Conservation (phyloP, 2,797 vertebrate species). For the Centropyge bicolor region DNA sequence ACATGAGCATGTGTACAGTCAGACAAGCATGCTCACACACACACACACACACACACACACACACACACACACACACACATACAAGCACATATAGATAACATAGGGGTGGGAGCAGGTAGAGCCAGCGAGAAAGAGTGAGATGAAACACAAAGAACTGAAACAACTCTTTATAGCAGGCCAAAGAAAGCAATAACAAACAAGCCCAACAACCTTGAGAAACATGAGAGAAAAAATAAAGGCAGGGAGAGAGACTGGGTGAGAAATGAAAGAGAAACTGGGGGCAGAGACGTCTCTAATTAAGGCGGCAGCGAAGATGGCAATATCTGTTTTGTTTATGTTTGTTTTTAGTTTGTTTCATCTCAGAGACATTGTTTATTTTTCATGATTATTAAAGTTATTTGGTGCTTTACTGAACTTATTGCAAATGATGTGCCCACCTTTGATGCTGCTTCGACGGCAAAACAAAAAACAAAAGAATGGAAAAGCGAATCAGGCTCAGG, state of each 20-base stretch:
- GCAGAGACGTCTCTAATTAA: constrained; percentile 59
- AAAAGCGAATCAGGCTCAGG: not conserved
- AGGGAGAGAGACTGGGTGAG: not conserved
- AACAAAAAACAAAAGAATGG: constrained; percentile 13
- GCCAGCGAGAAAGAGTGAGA: constrained; percentile 1
- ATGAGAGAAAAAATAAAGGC: constrained; percentile 32
- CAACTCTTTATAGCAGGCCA: constrained; percentile 47
- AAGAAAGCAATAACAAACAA: constrained; percentile 51
- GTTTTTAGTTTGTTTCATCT: constrained; percentile 59
- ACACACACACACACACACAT: constrained; percentile 8
- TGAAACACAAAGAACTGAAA: constrained; percentile 37
- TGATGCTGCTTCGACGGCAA: constrained; percentile 35
- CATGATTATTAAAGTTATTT: constrained; percentile 38
- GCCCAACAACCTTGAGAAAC: constrained; percentile 55
- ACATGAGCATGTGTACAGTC: constrained; percentile 12
- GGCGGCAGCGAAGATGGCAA: constrained; percentile 9
- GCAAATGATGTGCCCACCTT: constrained; percentile 39
- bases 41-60: not conserved
- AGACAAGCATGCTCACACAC: not conserved
- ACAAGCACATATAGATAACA: constrained; percentile 13
- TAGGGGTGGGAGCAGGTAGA: not conserved
- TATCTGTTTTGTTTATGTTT: constrained; percentile 42
- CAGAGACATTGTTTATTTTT: constrained; percentile 33
- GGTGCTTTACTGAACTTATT: constrained; percentile 23
- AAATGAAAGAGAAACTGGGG: constrained; percentile 33